These are phyloP conservation scores for Piaya cayana DNA, from an alignment of 2,113 vertebrate genomes.

Conservation along the genomic window DNA sequence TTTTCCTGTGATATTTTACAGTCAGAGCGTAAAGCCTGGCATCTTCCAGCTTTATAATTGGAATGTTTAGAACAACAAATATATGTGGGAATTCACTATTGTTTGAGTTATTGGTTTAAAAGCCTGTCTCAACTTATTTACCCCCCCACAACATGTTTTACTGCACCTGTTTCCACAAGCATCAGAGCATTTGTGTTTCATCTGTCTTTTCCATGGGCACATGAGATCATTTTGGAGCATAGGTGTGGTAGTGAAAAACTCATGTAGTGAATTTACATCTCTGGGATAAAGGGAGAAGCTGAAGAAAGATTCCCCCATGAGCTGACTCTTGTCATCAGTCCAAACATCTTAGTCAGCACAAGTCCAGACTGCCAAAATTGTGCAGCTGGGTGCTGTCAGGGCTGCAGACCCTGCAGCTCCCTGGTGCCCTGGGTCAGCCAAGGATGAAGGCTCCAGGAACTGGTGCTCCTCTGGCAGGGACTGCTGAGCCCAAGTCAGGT, in stretches of 20 bases:
- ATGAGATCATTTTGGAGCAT: slow-evolving; percentile 7
- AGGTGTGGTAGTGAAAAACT: not conserved
- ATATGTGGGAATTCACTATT: not conserved
- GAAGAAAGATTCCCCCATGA: not conserved
- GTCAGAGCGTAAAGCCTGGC: not conserved
- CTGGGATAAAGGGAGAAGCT: not conserved
- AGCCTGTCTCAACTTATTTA: not conserved
- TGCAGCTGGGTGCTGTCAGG: not conserved
- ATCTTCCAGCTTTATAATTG: not conserved
- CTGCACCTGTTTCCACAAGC: not conserved
- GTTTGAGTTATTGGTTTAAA: not conserved
- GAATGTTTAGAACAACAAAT: not conserved
- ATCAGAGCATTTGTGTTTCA: rapidly evolving
- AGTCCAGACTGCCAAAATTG: not conserved
- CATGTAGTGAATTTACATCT: not conserved
- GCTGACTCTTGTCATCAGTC: not conserved
- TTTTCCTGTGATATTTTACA: not conserved
- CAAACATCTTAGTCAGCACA: not conserved
- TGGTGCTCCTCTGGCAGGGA: not conserved
- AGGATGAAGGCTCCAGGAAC: not conserved
- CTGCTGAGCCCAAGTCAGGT: not conserved
- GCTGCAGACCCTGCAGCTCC: not conserved
- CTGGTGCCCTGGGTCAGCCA: not conserved
- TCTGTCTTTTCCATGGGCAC: not conserved
- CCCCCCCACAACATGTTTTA: not conserved